Evolutionary conservation across 1,140 invertebrate species (phyloP).

Genomic region (Anastrepha obliqua): DNA sequence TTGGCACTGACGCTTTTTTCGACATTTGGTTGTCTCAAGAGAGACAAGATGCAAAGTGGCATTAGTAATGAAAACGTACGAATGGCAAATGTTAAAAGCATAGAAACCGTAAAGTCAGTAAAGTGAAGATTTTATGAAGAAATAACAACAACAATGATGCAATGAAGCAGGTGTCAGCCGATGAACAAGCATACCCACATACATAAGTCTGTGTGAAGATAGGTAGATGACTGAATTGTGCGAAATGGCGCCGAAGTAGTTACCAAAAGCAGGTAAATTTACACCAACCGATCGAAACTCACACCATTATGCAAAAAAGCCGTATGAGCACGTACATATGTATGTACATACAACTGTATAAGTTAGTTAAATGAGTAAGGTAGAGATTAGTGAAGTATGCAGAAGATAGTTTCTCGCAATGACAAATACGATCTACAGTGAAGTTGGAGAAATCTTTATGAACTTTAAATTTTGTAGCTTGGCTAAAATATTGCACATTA

Average conservation of each 20-base stretch:
- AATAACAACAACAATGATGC: constrained; percentile 27
- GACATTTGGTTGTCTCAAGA: neutral
- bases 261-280: neutral
- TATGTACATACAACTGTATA: too few relatives aligned
- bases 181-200: neutral
- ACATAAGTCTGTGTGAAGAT: neutral
- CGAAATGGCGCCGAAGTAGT: neutral
- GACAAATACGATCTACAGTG: neutral
- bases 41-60: neutral
- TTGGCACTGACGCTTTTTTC: neutral
- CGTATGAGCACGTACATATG: too few relatives aligned
- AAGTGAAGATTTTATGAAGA: neutral
- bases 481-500: too few relatives aligned
- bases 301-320: too few relatives aligned
- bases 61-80: neutral
- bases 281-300: too few relatives aligned
- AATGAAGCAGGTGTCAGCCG: constrained; percentile 13
- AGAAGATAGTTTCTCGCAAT: neutral
- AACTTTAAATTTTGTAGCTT: too few relatives aligned
- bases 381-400: neutral
- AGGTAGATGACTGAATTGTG: neutral
- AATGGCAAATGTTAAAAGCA: neutral
- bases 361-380: neutral
- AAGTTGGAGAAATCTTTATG: neutral
- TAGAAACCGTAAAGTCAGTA: neutral